phyloP scores from a whole-genome alignment of 2,888 invertebrate genomes.

The Acronicta alni region DNA sequence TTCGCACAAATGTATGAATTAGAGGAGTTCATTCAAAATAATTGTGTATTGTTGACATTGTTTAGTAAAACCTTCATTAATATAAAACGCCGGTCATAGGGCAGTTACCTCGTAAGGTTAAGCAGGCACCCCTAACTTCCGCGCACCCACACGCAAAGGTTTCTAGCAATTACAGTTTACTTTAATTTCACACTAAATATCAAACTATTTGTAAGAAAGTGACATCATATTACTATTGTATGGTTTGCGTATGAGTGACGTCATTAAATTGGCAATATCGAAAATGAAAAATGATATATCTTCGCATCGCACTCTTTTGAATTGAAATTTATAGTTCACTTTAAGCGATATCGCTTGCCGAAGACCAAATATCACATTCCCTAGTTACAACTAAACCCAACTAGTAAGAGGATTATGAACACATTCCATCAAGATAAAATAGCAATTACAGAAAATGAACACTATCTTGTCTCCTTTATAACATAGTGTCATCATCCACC shows the following conservation, averaged over 20 bases:
- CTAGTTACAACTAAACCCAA: no score
- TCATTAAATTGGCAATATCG: constrained; percentile 6
- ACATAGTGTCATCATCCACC: no score
- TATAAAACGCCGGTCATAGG: constrained; percentile 1
- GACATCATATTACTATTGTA: constrained; percentile 1
- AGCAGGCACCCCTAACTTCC: constrained; percentile 4
- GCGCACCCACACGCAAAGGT: constrained; percentile 29
- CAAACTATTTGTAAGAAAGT: constrained; percentile 4
- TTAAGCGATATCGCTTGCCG: no score
- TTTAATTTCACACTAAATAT: constrained; percentile 20
- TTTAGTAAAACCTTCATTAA: constrained; percentile 12
- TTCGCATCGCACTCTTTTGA: constrained; percentile 4
- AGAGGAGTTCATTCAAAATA: no score
- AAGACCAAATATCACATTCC: no score
- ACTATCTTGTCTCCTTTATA: no score
- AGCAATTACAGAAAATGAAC: no score
- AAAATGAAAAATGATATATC: constrained; percentile 16
- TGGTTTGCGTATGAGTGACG: constrained; percentile 7
- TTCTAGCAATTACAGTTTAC: constrained; percentile 13
- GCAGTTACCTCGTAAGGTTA: constrained; percentile 13
- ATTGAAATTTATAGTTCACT: no score
- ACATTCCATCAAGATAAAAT: no score
- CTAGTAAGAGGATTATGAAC: no score
- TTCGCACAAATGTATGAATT: no score
- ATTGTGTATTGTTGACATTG: no score